These are phyloP conservation scores for Drosophila punjabiensis DNA, from an alignment of 1,140 invertebrate genomes.

Conservation along the genomic window DNA sequence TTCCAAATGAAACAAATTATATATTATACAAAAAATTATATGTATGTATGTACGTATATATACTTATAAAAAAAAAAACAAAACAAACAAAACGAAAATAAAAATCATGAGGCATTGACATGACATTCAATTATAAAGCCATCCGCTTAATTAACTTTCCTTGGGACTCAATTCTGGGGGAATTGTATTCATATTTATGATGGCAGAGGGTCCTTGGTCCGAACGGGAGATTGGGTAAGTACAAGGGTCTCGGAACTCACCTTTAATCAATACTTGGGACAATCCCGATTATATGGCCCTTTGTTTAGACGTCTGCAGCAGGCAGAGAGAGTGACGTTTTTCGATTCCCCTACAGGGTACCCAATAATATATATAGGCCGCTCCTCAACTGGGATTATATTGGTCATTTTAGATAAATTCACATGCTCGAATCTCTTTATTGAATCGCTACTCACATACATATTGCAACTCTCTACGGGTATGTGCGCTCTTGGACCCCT, in stretches of 20 bases:
- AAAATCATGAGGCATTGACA: conserved; percentile 71
- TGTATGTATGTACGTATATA: conserved; percentile 71
- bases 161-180: conserved; percentile 4
- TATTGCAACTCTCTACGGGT: conserved; percentile 7
- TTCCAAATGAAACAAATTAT: conserved; percentile 43
- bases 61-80: conserved; percentile 60
- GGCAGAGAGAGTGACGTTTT: conserved; percentile 11
- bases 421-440: conserved; percentile 18
- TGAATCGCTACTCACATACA: conserved; percentile 25
- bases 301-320: conserved; percentile 26
- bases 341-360: conserved; percentile 3
- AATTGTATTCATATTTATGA: conserved; percentile 16
- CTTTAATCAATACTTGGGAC: conserved; percentile 27
- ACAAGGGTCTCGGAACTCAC: conserved; percentile 36
- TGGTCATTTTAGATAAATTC: conserved; percentile 1
- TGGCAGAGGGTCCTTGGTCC: conserved; percentile 5
- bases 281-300: conserved; percentile 1
- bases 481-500: conserved; percentile 19
- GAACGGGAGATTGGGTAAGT: background rate
- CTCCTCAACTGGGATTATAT: background rate
- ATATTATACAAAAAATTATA: conserved; percentile 60
- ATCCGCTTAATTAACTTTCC: conserved; percentile 24
- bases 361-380: background rate
- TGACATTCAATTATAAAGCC: conserved; percentile 68
- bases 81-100: conserved; percentile 21